Evolutionary conservation across 2,888 invertebrate genomes (phyloP).

Genomic region (Invenusta paracnida): DNA sequence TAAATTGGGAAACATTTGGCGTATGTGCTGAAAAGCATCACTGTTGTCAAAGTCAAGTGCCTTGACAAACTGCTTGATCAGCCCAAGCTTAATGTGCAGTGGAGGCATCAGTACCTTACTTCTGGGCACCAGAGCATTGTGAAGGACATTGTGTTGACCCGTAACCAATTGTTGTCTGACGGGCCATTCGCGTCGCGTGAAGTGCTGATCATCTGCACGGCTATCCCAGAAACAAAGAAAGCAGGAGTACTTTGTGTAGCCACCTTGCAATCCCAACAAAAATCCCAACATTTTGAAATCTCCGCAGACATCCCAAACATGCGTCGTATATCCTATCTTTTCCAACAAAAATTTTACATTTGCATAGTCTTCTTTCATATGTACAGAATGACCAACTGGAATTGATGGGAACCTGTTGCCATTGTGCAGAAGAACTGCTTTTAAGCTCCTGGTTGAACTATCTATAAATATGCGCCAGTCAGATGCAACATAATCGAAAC

Average conservation of each 20-base stretch:
- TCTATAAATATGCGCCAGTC: conserved; percentile 32
- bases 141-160: conserved; percentile 29
- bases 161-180: conserved; percentile 7
- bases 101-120: conserved; percentile 20
- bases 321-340: conserved; percentile 17
- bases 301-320: conserved; percentile 21
- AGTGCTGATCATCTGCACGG: conserved; percentile 13
- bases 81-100: not conserved
- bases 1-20: conserved; percentile 28
- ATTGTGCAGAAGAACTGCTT: conserved; percentile 32
- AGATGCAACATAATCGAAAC: conserved; percentile 18
- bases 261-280: conserved; percentile 35
- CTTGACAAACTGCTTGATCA: conserved; percentile 30
- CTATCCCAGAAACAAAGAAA: conserved; percentile 22
- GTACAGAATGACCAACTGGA: conserved; percentile 20
- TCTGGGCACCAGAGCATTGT: conserved; percentile 26
- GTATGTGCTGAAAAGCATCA: conserved; percentile 20
- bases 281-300: conserved; percentile 38
- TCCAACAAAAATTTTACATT: conserved; percentile 30
- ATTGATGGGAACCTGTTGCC: conserved; percentile 18
- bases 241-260: conserved; percentile 34
- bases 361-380: conserved; percentile 33
- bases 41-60: conserved; percentile 25
- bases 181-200: conserved; percentile 18
- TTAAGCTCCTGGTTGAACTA: conserved; percentile 31